Percentiles rank a stretch among this genome's conserved stretches.
These are phyloP conservation scores for Nowickia ferox DNA, from an alignment of 2,888 invertebrate species.

Conservation along the genomic window DNA sequence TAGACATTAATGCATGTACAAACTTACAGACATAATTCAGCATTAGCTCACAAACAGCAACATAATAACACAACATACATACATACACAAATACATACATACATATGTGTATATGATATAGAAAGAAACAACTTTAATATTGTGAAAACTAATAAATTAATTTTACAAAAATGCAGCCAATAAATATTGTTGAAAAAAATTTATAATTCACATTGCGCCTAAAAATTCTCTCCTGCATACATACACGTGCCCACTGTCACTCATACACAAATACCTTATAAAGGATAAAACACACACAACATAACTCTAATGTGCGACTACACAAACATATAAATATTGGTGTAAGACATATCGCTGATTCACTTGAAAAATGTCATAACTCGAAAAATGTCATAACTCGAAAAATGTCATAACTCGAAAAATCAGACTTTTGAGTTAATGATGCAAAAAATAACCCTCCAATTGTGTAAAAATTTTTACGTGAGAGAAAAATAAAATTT, in stretches of 20 bases:
- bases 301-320: constrained; percentile 19
- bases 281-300: constrained; percentile 18
- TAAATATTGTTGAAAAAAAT: not conserved
- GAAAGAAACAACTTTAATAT: not conserved
- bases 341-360: not conserved
- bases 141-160: constrained; percentile 6
- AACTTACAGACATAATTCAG: constrained; percentile 52
- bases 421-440: too few species aligned
- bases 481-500: too few species aligned
- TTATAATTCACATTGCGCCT: not conserved
- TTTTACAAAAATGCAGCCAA: not conserved
- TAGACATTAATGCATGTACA: constrained; percentile 55
- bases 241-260: not conserved
- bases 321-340: constrained; percentile 29
- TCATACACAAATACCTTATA: constrained; percentile 13
- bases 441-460: too few species aligned
- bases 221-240: not conserved
- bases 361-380: too few species aligned
- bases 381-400: too few species aligned
- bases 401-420: too few species aligned
- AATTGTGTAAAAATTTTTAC: too few species aligned
- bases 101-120: not conserved
- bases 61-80: not conserved
- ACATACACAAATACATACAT: not conserved
- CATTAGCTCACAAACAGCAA: constrained; percentile 38